Evolutionary conservation across 2,888 invertebrate species (phyloP).

Genomic region (Tachina fera): DNA sequence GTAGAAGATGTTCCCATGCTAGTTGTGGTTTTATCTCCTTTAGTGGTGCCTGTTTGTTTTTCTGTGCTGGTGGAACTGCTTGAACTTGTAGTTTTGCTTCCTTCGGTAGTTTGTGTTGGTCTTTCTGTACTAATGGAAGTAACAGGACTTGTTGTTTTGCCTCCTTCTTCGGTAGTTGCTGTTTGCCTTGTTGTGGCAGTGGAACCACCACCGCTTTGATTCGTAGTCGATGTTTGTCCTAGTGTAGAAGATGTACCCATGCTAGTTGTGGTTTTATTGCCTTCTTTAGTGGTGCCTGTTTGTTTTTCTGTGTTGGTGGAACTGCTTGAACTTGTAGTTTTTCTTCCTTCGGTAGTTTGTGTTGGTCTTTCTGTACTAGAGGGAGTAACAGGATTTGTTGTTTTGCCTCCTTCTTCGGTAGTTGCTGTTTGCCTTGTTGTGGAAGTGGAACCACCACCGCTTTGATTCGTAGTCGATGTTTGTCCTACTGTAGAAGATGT

Average conservation of each 20-base stretch:
- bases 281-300: neutral
- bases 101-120: neutral
- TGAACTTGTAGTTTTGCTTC: neutral
- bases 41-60: neutral
- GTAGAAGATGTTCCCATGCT: neutral
- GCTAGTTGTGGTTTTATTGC: neutral
- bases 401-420: neutral
- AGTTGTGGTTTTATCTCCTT: neutral
- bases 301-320: neutral
- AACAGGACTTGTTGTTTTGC: neutral
- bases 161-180: neutral
- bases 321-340: neutral
- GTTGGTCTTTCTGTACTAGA: neutral
- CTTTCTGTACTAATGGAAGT: neutral
- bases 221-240: neutral
- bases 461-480: neutral
- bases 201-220: neutral
- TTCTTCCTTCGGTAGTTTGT: neutral
- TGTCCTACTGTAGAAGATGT: neutral
- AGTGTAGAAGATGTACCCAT: neutral
- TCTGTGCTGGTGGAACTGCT: neutral
- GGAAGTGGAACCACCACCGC: too few relatives aligned
- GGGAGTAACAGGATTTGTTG: neutral
- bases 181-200: neutral
- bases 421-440: too few relatives aligned